These are phyloP conservation scores for Celastrina argiolus DNA, from an alignment of 2,888 invertebrate species.

Conservation along the genomic window DNA sequence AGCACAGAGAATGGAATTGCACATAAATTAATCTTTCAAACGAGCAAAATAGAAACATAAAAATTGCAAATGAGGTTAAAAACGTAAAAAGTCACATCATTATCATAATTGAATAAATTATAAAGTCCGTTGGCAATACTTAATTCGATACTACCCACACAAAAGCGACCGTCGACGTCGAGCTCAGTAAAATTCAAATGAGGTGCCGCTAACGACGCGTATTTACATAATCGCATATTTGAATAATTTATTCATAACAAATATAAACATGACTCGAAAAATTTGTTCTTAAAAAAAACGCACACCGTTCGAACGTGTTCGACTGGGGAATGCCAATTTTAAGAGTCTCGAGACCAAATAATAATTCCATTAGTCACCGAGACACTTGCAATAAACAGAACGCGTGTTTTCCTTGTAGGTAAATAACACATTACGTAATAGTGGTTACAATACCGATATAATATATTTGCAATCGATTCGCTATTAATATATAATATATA, in stretches of 20 bases:
- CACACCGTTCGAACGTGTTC: not conserved
- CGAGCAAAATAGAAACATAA: slow-evolving; percentile 22
- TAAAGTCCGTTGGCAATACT: slow-evolving; percentile 39
- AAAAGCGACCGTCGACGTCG: slow-evolving; percentile 53
- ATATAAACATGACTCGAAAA: slow-evolving; percentile 46
- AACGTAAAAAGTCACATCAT: slow-evolving; percentile 32
- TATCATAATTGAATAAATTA: slow-evolving; percentile 36
- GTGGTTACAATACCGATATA: slow-evolving; percentile 6
- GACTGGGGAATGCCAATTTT: not conserved
- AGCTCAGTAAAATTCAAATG: slow-evolving; percentile 71
- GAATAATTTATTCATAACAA: slow-evolving; percentile 59
- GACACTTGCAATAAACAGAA: not conserved
- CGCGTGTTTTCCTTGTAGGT: slow-evolving; percentile 3
- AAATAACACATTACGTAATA: slow-evolving; percentile 16
- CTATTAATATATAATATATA: too few relatives aligned
- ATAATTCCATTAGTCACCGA: slow-evolving; percentile 14
- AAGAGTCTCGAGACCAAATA: not conserved
- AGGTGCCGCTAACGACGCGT: slow-evolving; percentile 59
- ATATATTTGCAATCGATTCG: not conserved
- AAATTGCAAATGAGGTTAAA: slow-evolving; percentile 29
- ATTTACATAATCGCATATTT: slow-evolving; percentile 70
- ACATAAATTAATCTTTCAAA: slow-evolving; percentile 15
- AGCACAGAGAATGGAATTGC: not conserved
- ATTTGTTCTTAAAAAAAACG: not conserved
- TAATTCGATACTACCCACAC: slow-evolving; percentile 52